phyloP scores from a whole-genome alignment of 2,888 invertebrate genomes.

The Eurois occulta region DNA sequence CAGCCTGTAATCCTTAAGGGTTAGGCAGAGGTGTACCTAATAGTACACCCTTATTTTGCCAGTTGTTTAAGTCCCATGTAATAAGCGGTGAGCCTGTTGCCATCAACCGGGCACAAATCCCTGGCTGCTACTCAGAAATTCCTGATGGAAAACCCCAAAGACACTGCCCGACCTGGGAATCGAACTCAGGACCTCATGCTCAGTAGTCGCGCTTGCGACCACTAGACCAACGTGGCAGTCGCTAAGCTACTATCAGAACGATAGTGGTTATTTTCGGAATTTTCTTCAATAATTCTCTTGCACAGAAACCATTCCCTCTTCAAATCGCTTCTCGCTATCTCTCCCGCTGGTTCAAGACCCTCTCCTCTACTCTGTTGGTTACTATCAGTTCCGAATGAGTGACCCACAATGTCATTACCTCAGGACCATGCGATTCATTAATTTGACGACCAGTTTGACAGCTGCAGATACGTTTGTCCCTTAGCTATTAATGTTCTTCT shows the following conservation, averaged over 20 bases:
- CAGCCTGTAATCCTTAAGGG: background rate
- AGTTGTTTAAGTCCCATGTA: background rate
- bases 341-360: slow-evolving; percentile 26
- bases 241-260: background rate
- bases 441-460: slow-evolving; percentile 85
- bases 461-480: slow-evolving; percentile 81
- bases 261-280: fast-evolving
- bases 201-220: background rate
- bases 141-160: background rate
- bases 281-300: background rate
- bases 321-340: slow-evolving; percentile 24
- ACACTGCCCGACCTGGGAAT: background rate
- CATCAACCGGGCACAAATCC: background rate
- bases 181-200: background rate
- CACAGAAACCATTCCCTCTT: background rate
- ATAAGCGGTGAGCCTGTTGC: background rate
- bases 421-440: slow-evolving; percentile 80
- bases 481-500: slow-evolving; percentile 75
- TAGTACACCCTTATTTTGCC: background rate
- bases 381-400: slow-evolving; percentile 85
- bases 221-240: background rate
- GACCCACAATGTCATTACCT: slow-evolving; percentile 82
- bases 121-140: background rate
- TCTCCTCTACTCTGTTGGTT: slow-evolving; percentile 60
- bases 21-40: background rate